Evolutionary conservation across 2,113 vertebrate genomes (phyloP).

Genomic region (Brienomyrus brachyistius): DNA sequence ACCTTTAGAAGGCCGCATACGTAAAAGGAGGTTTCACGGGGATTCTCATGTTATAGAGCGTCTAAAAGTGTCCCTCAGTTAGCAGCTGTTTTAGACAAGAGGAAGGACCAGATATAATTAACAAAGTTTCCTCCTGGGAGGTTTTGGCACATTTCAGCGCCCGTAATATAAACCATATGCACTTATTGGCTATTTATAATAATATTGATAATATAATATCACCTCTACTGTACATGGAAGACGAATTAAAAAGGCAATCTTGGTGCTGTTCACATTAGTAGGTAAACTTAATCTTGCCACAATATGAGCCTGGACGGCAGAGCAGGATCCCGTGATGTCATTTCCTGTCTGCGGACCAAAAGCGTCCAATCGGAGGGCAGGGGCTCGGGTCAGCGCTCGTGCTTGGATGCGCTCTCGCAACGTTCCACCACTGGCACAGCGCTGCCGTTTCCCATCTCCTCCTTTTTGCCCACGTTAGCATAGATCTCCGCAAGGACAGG

Average conservation of each 20-base stretch:
- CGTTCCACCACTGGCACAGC: constrained; percentile 64
- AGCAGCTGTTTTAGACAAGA: constrained; percentile 1
- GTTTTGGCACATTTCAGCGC: constrained; percentile 11
- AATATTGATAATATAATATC: not conserved
- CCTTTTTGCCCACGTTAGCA: constrained; percentile 63
- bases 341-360: not conserved
- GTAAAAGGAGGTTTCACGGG: not conserved
- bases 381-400: constrained; percentile 73
- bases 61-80: not conserved
- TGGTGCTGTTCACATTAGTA: constrained; percentile 21
- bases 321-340: not conserved
- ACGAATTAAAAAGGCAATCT: constrained; percentile 16
- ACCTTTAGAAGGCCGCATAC: not conserved
- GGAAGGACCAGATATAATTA: constrained; percentile 1
- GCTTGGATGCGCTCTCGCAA: constrained; percentile 64
- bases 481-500: constrained; percentile 81
- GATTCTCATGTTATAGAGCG: not conserved
- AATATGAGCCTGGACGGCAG: not conserved
- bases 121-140: not conserved
- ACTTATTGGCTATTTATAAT: not conserved
- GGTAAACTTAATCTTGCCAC: not conserved
- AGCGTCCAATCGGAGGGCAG: not conserved
- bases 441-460: constrained; percentile 53
- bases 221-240: constrained; percentile 21
- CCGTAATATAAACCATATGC: not conserved